phyloP scores from a whole-genome alignment of 1,140 invertebrate species.

The Drosophila ambigua region DNA sequence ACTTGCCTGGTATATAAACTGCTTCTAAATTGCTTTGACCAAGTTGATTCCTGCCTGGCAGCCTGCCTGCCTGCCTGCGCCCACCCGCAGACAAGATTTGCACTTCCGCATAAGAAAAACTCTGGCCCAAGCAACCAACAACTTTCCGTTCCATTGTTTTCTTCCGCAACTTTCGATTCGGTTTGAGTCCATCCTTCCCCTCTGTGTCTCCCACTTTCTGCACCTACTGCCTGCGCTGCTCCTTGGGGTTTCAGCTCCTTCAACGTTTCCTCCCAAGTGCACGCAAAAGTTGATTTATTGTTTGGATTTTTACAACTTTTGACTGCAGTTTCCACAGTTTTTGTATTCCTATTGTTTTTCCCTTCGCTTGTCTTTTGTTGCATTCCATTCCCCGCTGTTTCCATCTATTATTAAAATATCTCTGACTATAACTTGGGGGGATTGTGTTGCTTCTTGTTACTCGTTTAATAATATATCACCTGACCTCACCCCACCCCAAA shows the following conservation, averaged over 20 bases:
- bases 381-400: neutral
- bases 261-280: constrained; percentile 18
- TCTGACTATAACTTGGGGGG: no score
- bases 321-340: constrained; percentile 30
- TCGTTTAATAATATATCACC: neutral
- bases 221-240: no score
- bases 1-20: constrained; percentile 48
- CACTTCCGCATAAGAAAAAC: constrained; percentile 49
- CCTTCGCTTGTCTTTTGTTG: constrained; percentile 48
- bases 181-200: constrained; percentile 6
- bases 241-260: no score
- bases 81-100: constrained; percentile 52
- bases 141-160: constrained; percentile 53
- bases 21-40: constrained; percentile 67
- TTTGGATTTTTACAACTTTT: constrained; percentile 59
- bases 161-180: constrained; percentile 1
- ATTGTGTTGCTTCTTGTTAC: neutral
- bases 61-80: constrained; percentile 7
- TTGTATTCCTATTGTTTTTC: constrained; percentile 38
- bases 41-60: constrained; percentile 36
- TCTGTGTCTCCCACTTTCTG: constrained; percentile 8
- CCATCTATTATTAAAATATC: no score
- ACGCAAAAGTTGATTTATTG: constrained; percentile 61
- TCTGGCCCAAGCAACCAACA: constrained; percentile 25
- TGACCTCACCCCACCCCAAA: no score